phyloP scores from a whole-genome alignment of 2,888 invertebrate genomes.

The Dorcus hopei region DNA sequence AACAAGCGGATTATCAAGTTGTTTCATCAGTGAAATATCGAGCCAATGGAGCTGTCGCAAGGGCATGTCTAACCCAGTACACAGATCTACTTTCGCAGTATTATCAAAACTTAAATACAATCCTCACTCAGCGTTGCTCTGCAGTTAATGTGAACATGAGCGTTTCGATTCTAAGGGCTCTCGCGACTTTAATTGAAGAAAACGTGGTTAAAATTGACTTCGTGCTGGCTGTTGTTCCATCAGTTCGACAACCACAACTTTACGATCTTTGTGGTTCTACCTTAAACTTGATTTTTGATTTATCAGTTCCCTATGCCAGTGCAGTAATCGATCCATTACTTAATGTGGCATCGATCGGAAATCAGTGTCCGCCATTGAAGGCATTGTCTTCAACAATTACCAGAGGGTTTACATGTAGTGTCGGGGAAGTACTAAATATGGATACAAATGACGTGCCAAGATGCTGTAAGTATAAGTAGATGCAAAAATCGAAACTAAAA shows the following conservation, averaged over 20 bases:
- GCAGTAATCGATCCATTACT: constrained; percentile 84
- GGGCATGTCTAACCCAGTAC: constrained; percentile 80
- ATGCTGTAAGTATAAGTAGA: constrained; percentile 69
- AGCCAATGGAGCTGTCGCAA: constrained; percentile 85
- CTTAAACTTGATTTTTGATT: constrained; percentile 86
- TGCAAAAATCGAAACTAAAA: neutral
- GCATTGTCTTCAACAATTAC: constrained; percentile 80
- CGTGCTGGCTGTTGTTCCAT: constrained; percentile 81
- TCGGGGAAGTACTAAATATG: constrained; percentile 92
- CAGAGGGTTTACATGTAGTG: constrained; percentile 89
- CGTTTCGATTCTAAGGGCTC: constrained; percentile 81
- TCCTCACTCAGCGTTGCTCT: constrained; percentile 88
- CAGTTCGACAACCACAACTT: constrained; percentile 83
- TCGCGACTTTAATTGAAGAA: constrained; percentile 77
- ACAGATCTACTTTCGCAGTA: constrained; percentile 79
- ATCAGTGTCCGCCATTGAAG: constrained; percentile 87
- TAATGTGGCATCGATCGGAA: constrained; percentile 86
- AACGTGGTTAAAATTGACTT: constrained; percentile 89
- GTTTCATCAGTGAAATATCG: constrained; percentile 82
- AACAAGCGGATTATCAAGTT: constrained; percentile 92
- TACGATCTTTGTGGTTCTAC: constrained; percentile 96
- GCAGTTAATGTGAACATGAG: constrained; percentile 94
- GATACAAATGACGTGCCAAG: constrained; percentile 87
- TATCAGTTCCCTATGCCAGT: constrained; percentile 89
- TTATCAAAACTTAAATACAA: constrained; percentile 72